phyloP scores from a whole-genome alignment of 64 coral and sea anemone species.

The Astreopora myriophthalma region DNA sequence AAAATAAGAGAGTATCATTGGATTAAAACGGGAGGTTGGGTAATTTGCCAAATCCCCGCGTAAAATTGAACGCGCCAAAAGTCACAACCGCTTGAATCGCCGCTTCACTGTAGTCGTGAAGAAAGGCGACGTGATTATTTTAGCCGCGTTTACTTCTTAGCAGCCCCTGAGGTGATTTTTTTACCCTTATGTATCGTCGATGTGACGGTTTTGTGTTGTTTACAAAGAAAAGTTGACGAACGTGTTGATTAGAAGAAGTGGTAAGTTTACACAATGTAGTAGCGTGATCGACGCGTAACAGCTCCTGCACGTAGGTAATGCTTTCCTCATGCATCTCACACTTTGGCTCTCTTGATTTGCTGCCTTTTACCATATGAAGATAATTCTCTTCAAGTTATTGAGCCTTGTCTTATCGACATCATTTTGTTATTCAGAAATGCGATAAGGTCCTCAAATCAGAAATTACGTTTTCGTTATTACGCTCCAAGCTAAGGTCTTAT shows the following conservation, averaged over 20 bases:
- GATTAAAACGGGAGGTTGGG: neutral
- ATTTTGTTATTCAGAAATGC: neutral
- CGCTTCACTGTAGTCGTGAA: conserved; percentile 35
- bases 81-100: conserved; percentile 82
- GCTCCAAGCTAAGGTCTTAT: neutral
- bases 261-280: conserved; percentile 13
- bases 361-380: neutral
- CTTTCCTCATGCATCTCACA: neutral
- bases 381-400: neutral
- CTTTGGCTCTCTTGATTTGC: neutral
- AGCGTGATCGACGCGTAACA: neutral
- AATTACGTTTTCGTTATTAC: neutral
- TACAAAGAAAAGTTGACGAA: neutral
- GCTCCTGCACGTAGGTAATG: too few relatives aligned
- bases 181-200: neutral
- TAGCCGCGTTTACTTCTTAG: neutral
- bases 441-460: neutral
- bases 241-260: neutral
- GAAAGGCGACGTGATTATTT: conserved; percentile 24
- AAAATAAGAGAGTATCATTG: conserved; percentile 50
- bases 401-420: neutral
- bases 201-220: neutral
- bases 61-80: conserved; percentile 99
- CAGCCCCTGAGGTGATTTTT: neutral
- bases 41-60: conserved; percentile 81